These are phyloP conservation scores for Pachycephala philippinensis DNA, from an alignment of 2,113 vertebrate species.

Conservation along the genomic window DNA sequence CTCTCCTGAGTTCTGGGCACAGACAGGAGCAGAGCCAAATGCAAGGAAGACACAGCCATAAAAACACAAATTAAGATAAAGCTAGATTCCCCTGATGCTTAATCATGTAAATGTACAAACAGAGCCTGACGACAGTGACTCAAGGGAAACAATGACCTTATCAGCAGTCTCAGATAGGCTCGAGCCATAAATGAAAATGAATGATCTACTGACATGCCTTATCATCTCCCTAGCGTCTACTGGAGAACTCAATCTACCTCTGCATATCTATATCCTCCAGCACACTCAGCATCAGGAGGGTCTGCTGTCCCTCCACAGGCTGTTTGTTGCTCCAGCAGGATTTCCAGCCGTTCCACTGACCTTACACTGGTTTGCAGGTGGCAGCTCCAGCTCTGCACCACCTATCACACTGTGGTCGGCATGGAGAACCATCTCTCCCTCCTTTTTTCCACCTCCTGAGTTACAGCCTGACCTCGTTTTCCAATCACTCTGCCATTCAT, in stretches of 20 bases:
- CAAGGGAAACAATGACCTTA: constrained; percentile 73
- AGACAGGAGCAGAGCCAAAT: constrained; percentile 61
- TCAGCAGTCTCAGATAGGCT: constrained; percentile 61
- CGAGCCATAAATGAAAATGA: constrained; percentile 72
- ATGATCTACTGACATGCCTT: constrained; percentile 57
- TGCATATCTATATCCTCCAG: not conserved
- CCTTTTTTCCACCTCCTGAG: not conserved
- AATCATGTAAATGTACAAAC: constrained; percentile 69
- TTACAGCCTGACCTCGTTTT: not conserved
- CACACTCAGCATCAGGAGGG: not conserved
- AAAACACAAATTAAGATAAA: constrained; percentile 75
- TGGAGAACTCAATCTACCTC: not conserved
- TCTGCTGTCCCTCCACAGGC: not conserved
- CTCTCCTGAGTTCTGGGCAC: not conserved
- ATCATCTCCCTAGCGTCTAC: constrained; percentile 28
- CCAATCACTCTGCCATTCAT: not conserved
- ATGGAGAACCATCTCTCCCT: not conserved
- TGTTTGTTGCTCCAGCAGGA: not conserved
- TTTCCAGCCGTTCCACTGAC: not conserved
- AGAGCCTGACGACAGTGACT: constrained; percentile 69
- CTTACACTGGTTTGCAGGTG: not conserved
- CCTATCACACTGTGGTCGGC: not conserved
- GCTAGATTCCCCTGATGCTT: constrained; percentile 57
- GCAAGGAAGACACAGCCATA: constrained; percentile 54
- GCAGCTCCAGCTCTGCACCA: not conserved